A percentile compares a stretch with the other conserved stretches of the same genome.
These are phyloP conservation scores for Deroptyus accipitrinus DNA, from an alignment of 2,113 vertebrate species.

Conservation along the genomic window DNA sequence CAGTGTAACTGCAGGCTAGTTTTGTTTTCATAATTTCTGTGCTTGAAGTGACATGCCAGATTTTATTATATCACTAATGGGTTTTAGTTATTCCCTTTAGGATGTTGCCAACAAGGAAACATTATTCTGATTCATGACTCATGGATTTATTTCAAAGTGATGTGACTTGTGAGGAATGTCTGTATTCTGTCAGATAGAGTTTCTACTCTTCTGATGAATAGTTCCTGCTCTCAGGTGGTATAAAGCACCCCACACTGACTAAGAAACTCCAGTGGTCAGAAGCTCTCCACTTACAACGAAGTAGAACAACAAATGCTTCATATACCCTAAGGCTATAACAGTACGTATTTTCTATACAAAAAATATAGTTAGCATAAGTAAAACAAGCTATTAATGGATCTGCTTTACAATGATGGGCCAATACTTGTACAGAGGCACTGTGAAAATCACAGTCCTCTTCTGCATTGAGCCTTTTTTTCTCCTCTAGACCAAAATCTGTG, in stretches of 20 bases:
- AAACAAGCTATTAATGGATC: neutral
- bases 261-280: neutral
- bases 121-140: conserved; percentile 39
- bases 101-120: conserved; percentile 8
- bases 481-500: neutral
- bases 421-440: neutral
- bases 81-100: conserved; percentile 44
- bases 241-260: neutral
- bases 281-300: neutral
- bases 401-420: neutral
- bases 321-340: neutral
- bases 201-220: neutral
- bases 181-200: neutral
- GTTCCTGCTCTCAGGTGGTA: neutral
- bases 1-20: conserved; percentile 58
- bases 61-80: conserved; percentile 40
- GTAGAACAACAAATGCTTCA: neutral
- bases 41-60: conserved; percentile 36
- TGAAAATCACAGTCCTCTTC: neutral
- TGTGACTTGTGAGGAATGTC: neutral
- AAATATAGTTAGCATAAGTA: neutral
- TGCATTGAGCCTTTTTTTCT: neutral
- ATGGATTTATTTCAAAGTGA: conserved; percentile 14
- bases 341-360: neutral
- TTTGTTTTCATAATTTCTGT: conserved; percentile 57